Evolutionary conservation across 2,113 vertebrate genomes (phyloP), one percentile per base, ranked within the genome.

Genomic region (Suncus etruscus): DNA sequence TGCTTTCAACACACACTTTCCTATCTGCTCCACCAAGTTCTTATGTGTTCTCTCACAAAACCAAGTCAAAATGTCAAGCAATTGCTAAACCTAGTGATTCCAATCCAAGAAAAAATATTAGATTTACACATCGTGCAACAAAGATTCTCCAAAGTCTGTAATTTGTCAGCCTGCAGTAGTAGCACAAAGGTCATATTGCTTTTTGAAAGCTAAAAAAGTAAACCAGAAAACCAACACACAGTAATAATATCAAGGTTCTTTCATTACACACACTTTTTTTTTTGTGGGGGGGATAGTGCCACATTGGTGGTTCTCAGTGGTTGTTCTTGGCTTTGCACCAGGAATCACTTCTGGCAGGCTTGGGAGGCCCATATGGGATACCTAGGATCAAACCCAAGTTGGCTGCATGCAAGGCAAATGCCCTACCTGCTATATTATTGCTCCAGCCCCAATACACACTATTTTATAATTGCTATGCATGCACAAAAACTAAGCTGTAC

Each of bases 191-290:
- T 32, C 29, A 39, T 0, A 10, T 11, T 74, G 68, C 51, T 48
- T 69, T 86, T 24, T 4, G 1, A 93, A 94, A 90, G 31, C 29
- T 75, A 39, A 90, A 61, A 75, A n/a, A 73, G 48, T 79, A 86
- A 92, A 47, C 65, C 31, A 80, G 10, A 27, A 20, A 73, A 87
- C n/a, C 10, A 86, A 63, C 6, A 32, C 10, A 50, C 1, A 75
- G 22, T 22, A 27, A 76, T 8, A 61, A 4, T 58, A 50, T 24
- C 8, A 39, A 72, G 3, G 31, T 25, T 39, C 39, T 39, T 39
- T 86, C 54, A 61, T 69, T 32, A 83, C 27, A 14, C 47, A 90
- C 27, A 39, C 39, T 39, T 39, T 39, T 39, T 39, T 39, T 39
- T 39, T 39, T 39, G 39, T 3, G 39, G 39, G 39, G 39, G 39